Evolutionary conservation across 2,888 invertebrate genomes (phyloP), one percentile per base, ranked within the genome.

Genomic region (Pandemis heparana): DNA sequence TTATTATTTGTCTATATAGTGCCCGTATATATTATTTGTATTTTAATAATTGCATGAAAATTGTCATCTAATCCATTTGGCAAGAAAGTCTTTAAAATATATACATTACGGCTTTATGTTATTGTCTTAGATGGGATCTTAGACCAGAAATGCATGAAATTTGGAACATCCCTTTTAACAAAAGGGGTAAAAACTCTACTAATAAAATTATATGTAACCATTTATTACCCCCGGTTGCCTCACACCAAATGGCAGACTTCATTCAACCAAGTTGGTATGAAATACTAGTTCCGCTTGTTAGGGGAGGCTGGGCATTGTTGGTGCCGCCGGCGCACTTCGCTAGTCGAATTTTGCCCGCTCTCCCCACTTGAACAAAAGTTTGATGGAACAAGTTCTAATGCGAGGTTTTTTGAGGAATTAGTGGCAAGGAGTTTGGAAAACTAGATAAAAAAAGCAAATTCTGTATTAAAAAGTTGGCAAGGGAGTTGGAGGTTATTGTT

Each of bases 331-430:
- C 64, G 16, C 62, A 23, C 70, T 63, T 70, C 62, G 72, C 68
- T 71, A 43, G 56, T 56, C 62, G 46, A 62, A 72, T 62, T 32
- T 60, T 32, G 46, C 46, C 67, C 72, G 43, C 48, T 60, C 65
- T 65, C 71, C 59, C 65, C 71, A 43, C 67, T 72, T 67, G 41
- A 72, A 61, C 66, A 61, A 48, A 64, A 72, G 66, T 72, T 72
- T 46, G 61, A 63, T 62, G 63, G 63, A 46, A 16, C 61, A 72
- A 72, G 66, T 72, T 72, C 61, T 41, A 18, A 60, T 60, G 71
- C 67, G 66, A 38, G 66, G 66, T 72, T 72, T 67, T 67, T 72
- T 43, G 67, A 62, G 38, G 71, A 41, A 71, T 71, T 61, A 60
- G 67, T 53, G 32, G 41, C 48, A 32, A 39, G n/a, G 43, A 14